Evolutionary conservation across 2,797 vertebrate species (phyloP).

Genomic region (Hemibagrus guttatus): DNA sequence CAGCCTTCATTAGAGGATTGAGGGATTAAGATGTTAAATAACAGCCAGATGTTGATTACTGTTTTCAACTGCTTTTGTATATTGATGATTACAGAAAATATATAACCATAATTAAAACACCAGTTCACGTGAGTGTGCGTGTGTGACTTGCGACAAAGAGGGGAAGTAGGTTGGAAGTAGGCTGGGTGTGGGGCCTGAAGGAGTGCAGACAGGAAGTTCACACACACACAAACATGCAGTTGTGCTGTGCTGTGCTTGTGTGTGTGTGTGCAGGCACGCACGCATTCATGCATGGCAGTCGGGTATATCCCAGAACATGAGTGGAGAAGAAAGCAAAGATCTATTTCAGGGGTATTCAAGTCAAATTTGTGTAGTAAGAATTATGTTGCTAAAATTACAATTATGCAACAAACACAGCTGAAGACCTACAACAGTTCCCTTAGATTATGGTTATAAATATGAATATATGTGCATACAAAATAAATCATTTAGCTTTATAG

Average conservation of each 20-base stretch:
- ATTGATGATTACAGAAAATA: neutral
- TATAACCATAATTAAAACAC: constrained; percentile 4
- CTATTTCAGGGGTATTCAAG: too few species aligned
- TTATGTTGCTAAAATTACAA: neutral
- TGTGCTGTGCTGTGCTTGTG: neutral
- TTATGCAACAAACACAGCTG: too few species aligned
- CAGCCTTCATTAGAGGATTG: neutral
- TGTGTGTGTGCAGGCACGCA: neutral
- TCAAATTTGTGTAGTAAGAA: neutral
- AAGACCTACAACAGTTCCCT: neutral
- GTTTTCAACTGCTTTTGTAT: constrained; percentile 16
- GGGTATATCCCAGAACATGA: neutral
- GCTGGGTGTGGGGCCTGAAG: constrained; percentile 46
- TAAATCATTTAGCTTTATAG: too few species aligned
- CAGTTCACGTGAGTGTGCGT: neutral
- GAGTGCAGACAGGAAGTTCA: constrained; percentile 51
- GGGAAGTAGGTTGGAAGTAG: constrained; percentile 53
- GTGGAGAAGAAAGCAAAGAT: neutral
- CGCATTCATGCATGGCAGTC: neutral
- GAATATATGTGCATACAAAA: neutral
- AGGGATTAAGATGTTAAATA: constrained; percentile 19
- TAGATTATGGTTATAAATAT: neutral
- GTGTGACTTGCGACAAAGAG: constrained; percentile 49
- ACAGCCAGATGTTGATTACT: neutral
- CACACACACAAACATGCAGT: constrained; percentile 8